phyloP scores from a whole-genome alignment of 1,140 invertebrate species.

The Diabrotica virgifera region DNA sequence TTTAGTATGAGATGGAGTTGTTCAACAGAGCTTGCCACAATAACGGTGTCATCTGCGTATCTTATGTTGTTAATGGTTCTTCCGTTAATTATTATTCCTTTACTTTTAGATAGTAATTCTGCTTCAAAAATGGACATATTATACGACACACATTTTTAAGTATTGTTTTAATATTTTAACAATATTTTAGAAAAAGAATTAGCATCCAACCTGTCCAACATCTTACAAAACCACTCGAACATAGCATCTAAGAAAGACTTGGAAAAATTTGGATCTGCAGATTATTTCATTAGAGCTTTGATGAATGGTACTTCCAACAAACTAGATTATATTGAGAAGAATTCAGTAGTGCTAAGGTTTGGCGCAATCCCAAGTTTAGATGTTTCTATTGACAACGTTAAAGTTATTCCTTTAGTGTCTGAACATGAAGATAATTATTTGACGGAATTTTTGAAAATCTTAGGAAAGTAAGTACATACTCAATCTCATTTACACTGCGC shows the following conservation, averaged over 20 bases:
- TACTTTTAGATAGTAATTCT: too few relatives aligned
- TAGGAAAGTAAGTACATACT: conserved; percentile 7
- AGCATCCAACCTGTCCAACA: not conserved
- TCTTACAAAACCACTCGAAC: not conserved
- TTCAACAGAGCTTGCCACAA: too few relatives aligned
- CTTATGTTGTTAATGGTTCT: too few relatives aligned
- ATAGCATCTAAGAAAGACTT: not conserved
- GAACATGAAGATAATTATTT: not conserved
- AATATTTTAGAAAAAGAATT: not conserved
- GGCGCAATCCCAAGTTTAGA: not conserved
- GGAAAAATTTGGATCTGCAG: not conserved
- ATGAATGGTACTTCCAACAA: not conserved
- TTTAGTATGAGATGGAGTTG: too few relatives aligned
- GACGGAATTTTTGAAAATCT: not conserved
- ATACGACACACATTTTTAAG: too few relatives aligned
- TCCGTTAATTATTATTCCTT: too few relatives aligned
- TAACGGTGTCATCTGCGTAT: too few relatives aligned
- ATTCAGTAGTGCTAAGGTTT: not conserved
- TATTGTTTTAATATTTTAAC: too few relatives aligned
- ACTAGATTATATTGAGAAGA: not conserved
- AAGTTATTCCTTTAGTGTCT: not conserved
- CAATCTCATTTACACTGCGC: too few relatives aligned
- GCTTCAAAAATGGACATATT: too few relatives aligned
- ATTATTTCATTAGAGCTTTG: conserved; percentile 3
- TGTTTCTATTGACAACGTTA: not conserved